Evolutionary conservation across 2,797 vertebrate genomes (phyloP).

Genomic region (Phataginus tricuspis): DNA sequence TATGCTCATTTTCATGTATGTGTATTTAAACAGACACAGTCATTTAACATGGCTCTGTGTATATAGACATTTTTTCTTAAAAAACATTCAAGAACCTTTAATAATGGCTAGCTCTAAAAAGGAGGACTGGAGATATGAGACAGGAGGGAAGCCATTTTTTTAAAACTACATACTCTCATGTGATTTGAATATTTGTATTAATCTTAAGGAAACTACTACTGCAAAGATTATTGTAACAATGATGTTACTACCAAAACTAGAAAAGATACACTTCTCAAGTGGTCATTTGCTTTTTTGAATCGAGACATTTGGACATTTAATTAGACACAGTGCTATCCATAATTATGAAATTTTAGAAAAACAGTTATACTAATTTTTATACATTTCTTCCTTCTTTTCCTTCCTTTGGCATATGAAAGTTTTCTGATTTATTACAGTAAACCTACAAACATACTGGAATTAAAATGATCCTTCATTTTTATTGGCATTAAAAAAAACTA

Average conservation of each 20-base stretch:
- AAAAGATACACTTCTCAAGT: neutral
- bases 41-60: neutral
- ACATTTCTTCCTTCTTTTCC: slow-evolving; percentile 54
- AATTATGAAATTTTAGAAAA: slow-evolving; percentile 73
- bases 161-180: neutral
- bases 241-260: neutral
- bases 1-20: neutral
- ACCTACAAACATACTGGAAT: slow-evolving; percentile 47
- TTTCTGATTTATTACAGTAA: slow-evolving; percentile 63
- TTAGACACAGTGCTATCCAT: slow-evolving; percentile 72
- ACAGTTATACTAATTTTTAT: slow-evolving; percentile 56
- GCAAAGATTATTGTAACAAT: neutral
- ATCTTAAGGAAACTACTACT: slow-evolving; percentile 29
- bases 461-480: slow-evolving; percentile 44
- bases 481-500: slow-evolving; percentile 46
- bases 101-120: neutral
- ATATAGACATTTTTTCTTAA: neutral
- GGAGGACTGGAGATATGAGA: neutral
- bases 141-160: slow-evolving; percentile 64
- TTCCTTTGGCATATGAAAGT: neutral
- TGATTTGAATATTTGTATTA: neutral
- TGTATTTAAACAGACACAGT: neutral
- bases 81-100: neutral
- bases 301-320: slow-evolving; percentile 68
- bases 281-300: slow-evolving; percentile 56